phyloP scores from a whole-genome alignment of 2,888 invertebrate species.

The Lordiphosa fenestrarum region DNA sequence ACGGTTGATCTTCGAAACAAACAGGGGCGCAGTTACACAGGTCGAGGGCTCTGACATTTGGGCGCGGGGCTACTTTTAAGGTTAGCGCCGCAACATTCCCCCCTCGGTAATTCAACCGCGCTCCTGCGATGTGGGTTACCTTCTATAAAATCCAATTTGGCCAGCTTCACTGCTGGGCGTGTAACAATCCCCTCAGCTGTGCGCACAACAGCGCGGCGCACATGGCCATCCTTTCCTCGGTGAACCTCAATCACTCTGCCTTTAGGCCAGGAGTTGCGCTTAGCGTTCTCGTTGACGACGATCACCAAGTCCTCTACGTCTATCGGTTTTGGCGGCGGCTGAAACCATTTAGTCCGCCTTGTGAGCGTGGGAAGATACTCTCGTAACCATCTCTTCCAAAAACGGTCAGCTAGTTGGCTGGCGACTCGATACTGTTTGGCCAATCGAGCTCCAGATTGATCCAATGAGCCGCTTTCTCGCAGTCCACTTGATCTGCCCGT shows the following conservation, averaged over 20 bases:
- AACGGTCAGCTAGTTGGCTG: background rate
- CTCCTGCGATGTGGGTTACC: background rate
- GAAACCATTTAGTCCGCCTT: no score
- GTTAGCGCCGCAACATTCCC: background rate
- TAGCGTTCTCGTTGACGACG: slow-evolving; percentile 6
- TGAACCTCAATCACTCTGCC: slow-evolving; percentile 8
- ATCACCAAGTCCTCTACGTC: slow-evolving; percentile 6
- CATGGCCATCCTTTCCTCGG: slow-evolving; percentile 1
- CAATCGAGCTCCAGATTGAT: no score
- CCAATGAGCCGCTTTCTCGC: background rate
- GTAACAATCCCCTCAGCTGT: background rate
- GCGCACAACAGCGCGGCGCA: background rate
- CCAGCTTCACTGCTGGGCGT: background rate
- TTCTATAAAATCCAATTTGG: background rate
- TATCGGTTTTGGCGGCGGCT: no score
- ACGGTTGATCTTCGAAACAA: no score
- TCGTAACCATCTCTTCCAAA: background rate
- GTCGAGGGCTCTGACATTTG: no score
- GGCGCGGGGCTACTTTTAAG: no score
- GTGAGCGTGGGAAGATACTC: no score
- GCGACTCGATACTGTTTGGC: no score
- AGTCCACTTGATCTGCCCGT: background rate
- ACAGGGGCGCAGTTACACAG: no score
- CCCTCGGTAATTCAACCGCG: background rate
- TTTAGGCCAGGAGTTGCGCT: slow-evolving; percentile 9